Base-by-base conservation (phyloP, 2,888 invertebrate genomes). In the Urechis unicinctus region DNA sequence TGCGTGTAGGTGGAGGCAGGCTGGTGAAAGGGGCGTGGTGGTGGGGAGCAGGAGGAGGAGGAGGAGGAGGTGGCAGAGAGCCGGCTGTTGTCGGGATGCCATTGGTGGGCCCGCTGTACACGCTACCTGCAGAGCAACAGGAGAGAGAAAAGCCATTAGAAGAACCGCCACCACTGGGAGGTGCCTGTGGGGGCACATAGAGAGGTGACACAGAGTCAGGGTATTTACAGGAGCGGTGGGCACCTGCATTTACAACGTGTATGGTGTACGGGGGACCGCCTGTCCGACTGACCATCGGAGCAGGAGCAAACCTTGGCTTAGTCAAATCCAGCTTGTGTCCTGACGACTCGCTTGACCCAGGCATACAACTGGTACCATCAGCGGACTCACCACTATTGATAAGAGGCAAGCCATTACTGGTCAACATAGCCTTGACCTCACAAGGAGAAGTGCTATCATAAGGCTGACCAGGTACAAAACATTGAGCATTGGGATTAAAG, bases 401-500 rank as follows among this genome's bases (percentile, higher is more conserved):
- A n/a, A n/a, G n/a, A n/a, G n/a, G n/a, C n/a, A n/a, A n/a, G n/a
- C n/a, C n/a, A n/a, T n/a, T n/a, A n/a, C n/a, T n/a, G n/a, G n/a
- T n/a, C n/a, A n/a, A n/a, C n/a, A n/a, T n/a, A n/a, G n/a, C n/a
- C n/a, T n/a, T n/a, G n/a, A n/a, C n/a, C n/a, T n/a, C n/a, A n/a
- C n/a, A n/a, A n/a, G n/a, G n/a, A n/a, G n/a, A n/a, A n/a, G n/a
- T n/a, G n/a, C n/a, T n/a, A n/a, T 41, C 50, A 22, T 50, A 50
- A 21, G 48, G 48, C 49, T 54, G 48, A 17, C 52, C 51, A 17
- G 68, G 68, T 24, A 67, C 51, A 62, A 68, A 67, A 59, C 61
- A 61, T 44, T 65, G 65, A 4, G 65, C 67, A 22, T 66, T 59
- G 5, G 68, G 68, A 45, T 65, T 67, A 53, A 68, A 67, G 4